Evolutionary conservation across 2,888 invertebrate genomes (phyloP), one percentile per base, ranked within the genome.

Genomic region (Alcis repandata): DNA sequence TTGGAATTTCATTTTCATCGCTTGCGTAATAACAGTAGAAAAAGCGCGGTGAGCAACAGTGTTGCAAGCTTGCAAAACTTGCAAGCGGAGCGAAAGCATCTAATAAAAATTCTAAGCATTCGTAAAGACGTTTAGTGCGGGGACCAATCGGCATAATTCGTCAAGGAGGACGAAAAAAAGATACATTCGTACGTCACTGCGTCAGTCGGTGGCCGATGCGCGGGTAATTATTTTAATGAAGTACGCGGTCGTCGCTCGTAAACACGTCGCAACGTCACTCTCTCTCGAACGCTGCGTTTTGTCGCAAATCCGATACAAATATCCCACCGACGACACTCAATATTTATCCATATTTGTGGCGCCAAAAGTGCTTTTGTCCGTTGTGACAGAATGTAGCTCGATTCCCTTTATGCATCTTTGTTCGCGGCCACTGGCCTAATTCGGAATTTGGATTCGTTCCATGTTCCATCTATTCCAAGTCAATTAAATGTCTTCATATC

Each of bases 181-280:
- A 76, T 72, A 73, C 74, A 80, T 77, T 79, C 78, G 79, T 51
- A 51, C 82, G 77, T 83, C 51, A 51, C 36, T 36, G 79, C 77
- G 73, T 79, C 78, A 80, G 73, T 69, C 74, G 69, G 71, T 72
- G 74, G 75, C 77, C 79, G 80, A 78, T 78, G 78, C 75, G 69
- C 72, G 74, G 79, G 79, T 84, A 86, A 87, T 86, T 85, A 86
- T 85, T 84, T 83, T 84, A 86, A 84, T 84, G 84, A 85, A 84
- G 76, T 46, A 82, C 73, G 78, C 76, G 80, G 76, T 77, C 73
- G 73, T 67, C 74, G 76, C 70, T 80, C 82, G 82, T 84, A 87
- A 86, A 86, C 79, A 82, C 78, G 75, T 84, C 82, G 73, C 70
- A 71, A 40, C 52, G 65, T 85, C 83, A 75, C 86, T 79, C 85